These are phyloP conservation scores for Mythimna ferrago DNA, from an alignment of 2,888 invertebrate genomes.

Conservation along the genomic window DNA sequence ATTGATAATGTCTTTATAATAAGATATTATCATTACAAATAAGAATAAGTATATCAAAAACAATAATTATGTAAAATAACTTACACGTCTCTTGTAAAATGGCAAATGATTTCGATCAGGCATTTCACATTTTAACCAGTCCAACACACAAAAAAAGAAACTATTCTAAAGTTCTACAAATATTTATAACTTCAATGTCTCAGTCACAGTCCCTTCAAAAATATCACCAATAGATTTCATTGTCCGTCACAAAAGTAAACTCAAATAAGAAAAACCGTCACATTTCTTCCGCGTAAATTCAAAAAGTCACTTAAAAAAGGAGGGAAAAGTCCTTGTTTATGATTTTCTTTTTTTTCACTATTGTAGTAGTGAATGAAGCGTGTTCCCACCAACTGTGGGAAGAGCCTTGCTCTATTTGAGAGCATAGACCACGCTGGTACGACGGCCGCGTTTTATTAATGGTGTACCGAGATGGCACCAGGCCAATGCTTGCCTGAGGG, in stretches of 20 bases:
- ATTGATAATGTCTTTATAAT: too few species aligned
- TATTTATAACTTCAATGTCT: conserved; percentile 36
- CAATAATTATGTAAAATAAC: conserved; percentile 58
- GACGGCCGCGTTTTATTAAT: conserved; percentile 66
- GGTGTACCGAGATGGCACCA: conserved; percentile 67
- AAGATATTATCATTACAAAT: not conserved
- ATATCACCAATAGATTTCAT: conserved; percentile 29
- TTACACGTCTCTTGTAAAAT: conserved; percentile 79
- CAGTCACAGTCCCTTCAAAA: conserved; percentile 18
- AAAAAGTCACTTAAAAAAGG: conserved; percentile 1
- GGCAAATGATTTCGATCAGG: conserved; percentile 83
- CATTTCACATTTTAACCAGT: conserved; percentile 76
- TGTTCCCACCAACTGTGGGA: conserved; percentile 59
- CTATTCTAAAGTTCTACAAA: conserved; percentile 12
- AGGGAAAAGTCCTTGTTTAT: conserved; percentile 19
- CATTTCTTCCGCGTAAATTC: not conserved
- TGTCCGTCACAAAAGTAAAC: not conserved
- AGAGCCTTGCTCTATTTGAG: conserved; percentile 78
- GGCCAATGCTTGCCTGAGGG: conserved; percentile 65
- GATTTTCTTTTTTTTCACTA: not conserved
- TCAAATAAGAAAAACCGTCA: not conserved
- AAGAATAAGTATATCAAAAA: not conserved
- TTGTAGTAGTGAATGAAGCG: conserved; percentile 14
- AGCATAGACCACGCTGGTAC: conserved; percentile 50
- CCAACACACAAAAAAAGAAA: conserved; percentile 55